Evolutionary conservation across 2,888 invertebrate species (phyloP).

Genomic region (Desoria tigrina): DNA sequence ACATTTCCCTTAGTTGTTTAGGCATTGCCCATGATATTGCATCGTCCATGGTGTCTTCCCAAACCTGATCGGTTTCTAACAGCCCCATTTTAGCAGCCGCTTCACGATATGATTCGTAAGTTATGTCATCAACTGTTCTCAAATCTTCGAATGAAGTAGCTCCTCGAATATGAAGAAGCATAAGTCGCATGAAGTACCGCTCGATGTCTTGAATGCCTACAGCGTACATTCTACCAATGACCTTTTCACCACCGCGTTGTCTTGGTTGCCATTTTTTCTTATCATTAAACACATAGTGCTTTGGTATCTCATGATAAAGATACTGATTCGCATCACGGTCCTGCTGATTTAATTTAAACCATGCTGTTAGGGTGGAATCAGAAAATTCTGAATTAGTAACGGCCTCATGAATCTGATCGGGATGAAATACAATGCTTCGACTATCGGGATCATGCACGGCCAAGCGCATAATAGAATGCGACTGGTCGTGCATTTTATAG

Average conservation of each 20-base stretch:
- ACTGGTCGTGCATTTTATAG: slow-evolving; percentile 53
- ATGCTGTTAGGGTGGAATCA: slow-evolving; percentile 51
- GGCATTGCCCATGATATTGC: slow-evolving; percentile 51
- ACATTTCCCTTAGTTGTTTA: slow-evolving; percentile 48
- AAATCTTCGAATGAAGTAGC: slow-evolving; percentile 44
- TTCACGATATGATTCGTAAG: slow-evolving; percentile 48
- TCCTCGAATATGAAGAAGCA: slow-evolving; percentile 40
- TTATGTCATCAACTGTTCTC: slow-evolving; percentile 38
- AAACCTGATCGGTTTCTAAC: slow-evolving; percentile 53
- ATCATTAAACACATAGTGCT: not conserved
- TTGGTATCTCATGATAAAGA: slow-evolving; percentile 48
- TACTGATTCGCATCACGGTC: slow-evolving; percentile 32
- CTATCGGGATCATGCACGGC: slow-evolving; percentile 55
- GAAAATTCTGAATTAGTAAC: slow-evolving; percentile 26
- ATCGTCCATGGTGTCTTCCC: slow-evolving; percentile 50
- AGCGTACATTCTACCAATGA: slow-evolving; percentile 52
- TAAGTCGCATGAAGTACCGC: slow-evolving; percentile 46
- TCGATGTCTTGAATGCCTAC: slow-evolving; percentile 50
- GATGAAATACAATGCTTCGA: slow-evolving; percentile 46
- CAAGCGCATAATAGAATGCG: slow-evolving; percentile 55
- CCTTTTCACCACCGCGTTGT: slow-evolving; percentile 13
- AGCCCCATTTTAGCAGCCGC: slow-evolving; percentile 39
- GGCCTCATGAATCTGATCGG: slow-evolving; percentile 38
- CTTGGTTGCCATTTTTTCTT: not conserved
- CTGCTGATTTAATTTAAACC: slow-evolving; percentile 50